Evolutionary conservation across 2,888 invertebrate species (phyloP), one percentile per base, ranked within the genome.

Genomic region (Stenichneumon culpator): DNA sequence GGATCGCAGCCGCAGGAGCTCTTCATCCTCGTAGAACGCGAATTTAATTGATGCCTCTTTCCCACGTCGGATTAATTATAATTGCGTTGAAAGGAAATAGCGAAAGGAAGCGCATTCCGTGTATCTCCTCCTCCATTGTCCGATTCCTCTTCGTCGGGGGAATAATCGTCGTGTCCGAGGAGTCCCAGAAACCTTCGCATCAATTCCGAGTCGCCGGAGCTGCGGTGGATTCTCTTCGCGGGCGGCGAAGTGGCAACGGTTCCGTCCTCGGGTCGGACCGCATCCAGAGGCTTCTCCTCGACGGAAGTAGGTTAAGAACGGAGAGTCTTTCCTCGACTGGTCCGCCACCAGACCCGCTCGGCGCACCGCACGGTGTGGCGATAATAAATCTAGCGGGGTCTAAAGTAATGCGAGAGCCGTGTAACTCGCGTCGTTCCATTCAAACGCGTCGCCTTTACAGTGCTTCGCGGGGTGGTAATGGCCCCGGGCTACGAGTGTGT

Each of bases 331-430:
- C 16, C 68, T 52, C 54, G 68, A 79, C 52, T 36, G 72, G 36
- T 74, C 65, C 25, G 74, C 39, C 74, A 47, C 67, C 44, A 72
- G 36, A 69, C 39, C 68, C 28, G 63, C 63, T 22, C 16, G 79
- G 19, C 52, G 74, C 69, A 47, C 44, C 65, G 32, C 69, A 69
- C 54, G 52, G 81, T 78, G 80, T 87, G 82, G 84, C 86, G 87
- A 90, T 90, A 90, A 91, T 92, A 92, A 92, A 92, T 92, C 89
- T 89, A 88, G 87, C 88, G 87, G 75, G 63, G 77, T 77, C 87
- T 87, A 90, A 90, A 91, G 89, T 92, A 91, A 90, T 90, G 89
- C 87, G 89, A 89, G 85, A 90, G 87, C 86, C 87, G 88, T 89
- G 89, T 89, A 88, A 89, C 87, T 87, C 87, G 87, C 88, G 88